Base-by-base conservation (phyloP, 2,113 vertebrate genomes). In the Tichodroma muraria region DNA sequence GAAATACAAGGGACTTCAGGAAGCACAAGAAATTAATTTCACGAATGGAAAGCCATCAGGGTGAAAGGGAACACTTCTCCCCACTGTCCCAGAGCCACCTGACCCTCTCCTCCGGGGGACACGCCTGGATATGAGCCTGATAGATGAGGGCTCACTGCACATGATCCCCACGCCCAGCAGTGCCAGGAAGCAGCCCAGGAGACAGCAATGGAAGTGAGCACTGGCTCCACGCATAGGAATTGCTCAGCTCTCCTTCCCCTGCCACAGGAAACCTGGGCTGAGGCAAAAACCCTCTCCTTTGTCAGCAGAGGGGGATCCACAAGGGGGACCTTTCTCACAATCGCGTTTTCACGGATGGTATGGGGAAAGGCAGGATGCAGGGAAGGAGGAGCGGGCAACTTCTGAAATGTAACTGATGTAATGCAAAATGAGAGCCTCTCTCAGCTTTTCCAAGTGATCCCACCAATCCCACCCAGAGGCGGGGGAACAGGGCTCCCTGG, bases 361-460 rank as follows among this genome's bases (percentile, higher is more conserved):
- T 11, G 65, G 42, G 65, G 56, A 80, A 44, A 23, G 73, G 17
- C 44, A 25, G 80, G 64, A 53, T 5, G 52, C 27, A 5, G 65
- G 35, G 35, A 47, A 16, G 61, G 66, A 81, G 52, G 56, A 79
- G 53, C 0, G 27, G 73, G 60, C 85, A 84, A 75, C 88, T 94
- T 57, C 60, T 22, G 69, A 59, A 47, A 54, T 1, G 40, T 3
- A 15, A 69, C 0, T 40, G 60, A 15, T 0, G 10, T 0, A 23
- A 47, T 3, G 60, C 63, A 56, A 37, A 56, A 37, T 0, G 3
- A 56, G 53, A 6, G 54, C 64, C 37, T 44, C 61, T 69, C 35
- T 50, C 69, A 6, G 56, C 85, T 47, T 12, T 9, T 1, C 11
- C 21, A 19, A 37, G 72, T 0, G 49, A 81, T 28, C 57, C 85